Evolutionary conservation across 2,113 vertebrate species (phyloP), one percentile per base, ranked within the genome.

Genomic region (Oenanthe melanoleuca): DNA sequence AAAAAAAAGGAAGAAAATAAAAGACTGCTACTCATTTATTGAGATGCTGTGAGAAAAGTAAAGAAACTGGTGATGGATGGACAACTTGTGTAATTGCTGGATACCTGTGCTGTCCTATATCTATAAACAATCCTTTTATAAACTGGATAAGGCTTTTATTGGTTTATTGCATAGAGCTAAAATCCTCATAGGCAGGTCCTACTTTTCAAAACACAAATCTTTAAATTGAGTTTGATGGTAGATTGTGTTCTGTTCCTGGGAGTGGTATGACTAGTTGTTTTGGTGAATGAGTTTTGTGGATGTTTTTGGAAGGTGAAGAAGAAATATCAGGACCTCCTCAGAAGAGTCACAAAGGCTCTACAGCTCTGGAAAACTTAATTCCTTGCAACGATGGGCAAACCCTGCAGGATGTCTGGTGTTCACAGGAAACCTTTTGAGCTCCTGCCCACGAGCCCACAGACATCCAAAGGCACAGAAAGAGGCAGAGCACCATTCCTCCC

Each of bases 141-240:
- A 70, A 37, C 12, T 70, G 49, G 4, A 1, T 55, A 65, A 65
- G 17, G 50, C 63, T 66, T 70, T 72, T 50, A 22, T 88, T 86
- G 17, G 33, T 70, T 80, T 40, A 45, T 33, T 61, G 23, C 6
- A 17, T 5, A 63, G 29, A 59, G 5, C 4, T 53, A 45, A 83
- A 88, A 45, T 77, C 4, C 17, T 67, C 21, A 38, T 11, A 45
- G 8, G 3, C 12, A 55, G 16, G 8, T 42, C 11, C 7, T 23
- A 29, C 25, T 59, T 63, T 73, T n/a, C 8, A 45, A 69, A 57
- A 28, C 0, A 0, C 5, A n/a, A 40, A 20, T 5, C 28, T 59
- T 34, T 37, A 63, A 52, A 17, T 7, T 67, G 3, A 75, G 33
- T 59, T 82, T 90, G 55, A 16, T 60, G 8, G 6, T 26, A 67